Evolutionary conservation across 2,888 invertebrate species (phyloP), one percentile per base, ranked within the genome.

Genomic region (Cerceris ruficornis): DNA sequence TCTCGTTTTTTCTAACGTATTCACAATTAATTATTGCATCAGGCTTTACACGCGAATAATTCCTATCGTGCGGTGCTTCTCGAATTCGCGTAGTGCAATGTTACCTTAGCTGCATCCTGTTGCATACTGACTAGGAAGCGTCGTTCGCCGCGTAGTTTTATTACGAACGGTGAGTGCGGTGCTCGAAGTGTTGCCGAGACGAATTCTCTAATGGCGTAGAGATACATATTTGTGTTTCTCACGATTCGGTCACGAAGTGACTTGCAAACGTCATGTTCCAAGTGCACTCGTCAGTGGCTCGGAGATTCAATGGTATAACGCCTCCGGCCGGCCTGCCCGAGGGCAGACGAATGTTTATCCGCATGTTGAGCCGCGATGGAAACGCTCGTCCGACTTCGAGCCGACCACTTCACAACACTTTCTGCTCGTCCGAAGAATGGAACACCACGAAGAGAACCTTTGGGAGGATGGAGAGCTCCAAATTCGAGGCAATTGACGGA

Each of bases 241-340:
- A 91, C 91, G 91, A 91, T 90, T 89, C 88, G 91, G 90, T 90
- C 88, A 90, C 90, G 87, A 86, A 75, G 87, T 91, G 91, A 91
- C 91, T 91, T 90, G 91, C 91, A 90, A 86, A 85, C 84, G 86
- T 88, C 87, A 78, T 79, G 78, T 77, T 82, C 85, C 81, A 78
- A 88, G 88, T 86, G 85, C 86, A 85, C 88, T 88, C 81, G 80
- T 84, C 77, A 73, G 80, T 81, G 79, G 84, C 84, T 79, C 67
- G 79, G 77, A 77, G 75, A 42, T 69, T 84, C 84, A 77, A 84
- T 84, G 81, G 82, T 75, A 79, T 71, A 83, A 84, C 83, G 79
- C 77, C 81, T 80, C 73, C 69, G 79, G 68, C 68, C 79, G 79
- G 75, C 80, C 72, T 72, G 77, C 69, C 67, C 67, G 55, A 57